Evolutionary conservation across 2,888 invertebrate species (phyloP), one percentile per base, ranked within the genome.

Genomic region (Cosmopolites sordidus): DNA sequence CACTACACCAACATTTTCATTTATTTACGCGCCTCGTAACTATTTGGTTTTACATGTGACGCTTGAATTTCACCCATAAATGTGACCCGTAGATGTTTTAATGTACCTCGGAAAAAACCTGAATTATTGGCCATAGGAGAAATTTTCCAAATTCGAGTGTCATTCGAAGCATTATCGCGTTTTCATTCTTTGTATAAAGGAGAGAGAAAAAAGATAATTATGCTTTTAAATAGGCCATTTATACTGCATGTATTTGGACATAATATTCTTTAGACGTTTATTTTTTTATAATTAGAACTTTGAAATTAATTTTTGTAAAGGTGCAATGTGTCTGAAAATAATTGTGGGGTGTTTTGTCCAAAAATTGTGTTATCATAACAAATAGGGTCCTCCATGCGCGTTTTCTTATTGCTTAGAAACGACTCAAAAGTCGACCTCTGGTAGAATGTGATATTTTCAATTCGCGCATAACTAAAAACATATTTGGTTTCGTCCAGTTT

Each of bases 191-290:
- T 50, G 16, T 50, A 54, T 22, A 41, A 50, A 47, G 50, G 54
- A 54, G 54, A 54, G 54, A 54, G 50, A 50, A 38, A 45, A 46
- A 47, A 54, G 50, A 54, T 50, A 54, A 50, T 44, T 29, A 37
- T 18, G 47, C 43, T 50, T 47, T 45, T 46, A 43, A 54, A 47
- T 46, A 50, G 46, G 47, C 54, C 46, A 39, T 46, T 27, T 33
- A 16, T 48, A 42, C 37, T 42, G 41, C 42, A 37, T 48, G 43
- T 48, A 48, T 48, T 48, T 42, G 37, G 27, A 22, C 22, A 8
- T 22, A n/a, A n/a, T n/a, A n/a, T 12, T 33, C 11, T 33, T 43
- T 43, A 27, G 29, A 22, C 18, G 16, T 39, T 43, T 48, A 18
- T 9, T 17, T 48, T 37, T 8, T 22, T 16, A 17, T 39, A 33